A percentile compares a stretch with the other conserved stretches of the same genome.
phyloP scores from a whole-genome alignment of 2,797 vertebrate genomes.

The Diceros bicornis region DNA sequence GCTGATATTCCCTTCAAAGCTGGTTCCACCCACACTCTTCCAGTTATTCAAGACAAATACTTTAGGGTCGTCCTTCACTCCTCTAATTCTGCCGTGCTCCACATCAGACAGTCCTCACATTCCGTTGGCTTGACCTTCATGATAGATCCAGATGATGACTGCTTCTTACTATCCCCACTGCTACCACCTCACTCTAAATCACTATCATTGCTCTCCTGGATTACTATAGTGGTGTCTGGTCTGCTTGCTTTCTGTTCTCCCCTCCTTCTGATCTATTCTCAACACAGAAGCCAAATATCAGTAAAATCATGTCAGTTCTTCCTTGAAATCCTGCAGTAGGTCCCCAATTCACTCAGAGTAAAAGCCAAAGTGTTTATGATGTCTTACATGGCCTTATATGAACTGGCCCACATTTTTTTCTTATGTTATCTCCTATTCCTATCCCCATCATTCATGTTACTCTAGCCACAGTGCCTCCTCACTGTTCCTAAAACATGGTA shows the following conservation, averaged over 20 bases:
- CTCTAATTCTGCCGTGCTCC: not conserved
- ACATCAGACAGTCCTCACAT: not conserved
- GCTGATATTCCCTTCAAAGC: not conserved
- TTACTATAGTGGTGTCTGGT: not conserved
- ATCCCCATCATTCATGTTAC: not conserved
- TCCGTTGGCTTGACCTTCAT: constrained; percentile 34
- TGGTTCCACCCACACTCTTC: not conserved
- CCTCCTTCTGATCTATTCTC: not conserved
- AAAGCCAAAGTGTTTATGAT: not conserved
- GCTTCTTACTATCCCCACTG: not conserved
- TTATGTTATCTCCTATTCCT: not conserved
- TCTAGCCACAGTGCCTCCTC: not conserved
- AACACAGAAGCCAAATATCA: constrained; percentile 18
- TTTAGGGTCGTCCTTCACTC: not conserved
- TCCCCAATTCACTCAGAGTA: not conserved
- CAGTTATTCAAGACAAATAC: not conserved
- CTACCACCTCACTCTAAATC: not conserved
- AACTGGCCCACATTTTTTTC: not conserved
- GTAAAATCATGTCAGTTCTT: constrained; percentile 40
- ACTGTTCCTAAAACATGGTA: not conserved
- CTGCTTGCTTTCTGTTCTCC: not conserved
- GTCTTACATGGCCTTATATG: not conserved
- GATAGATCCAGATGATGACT: not conserved
- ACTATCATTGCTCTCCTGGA: not conserved
- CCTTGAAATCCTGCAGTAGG: not conserved